Evolutionary conservation across 2,888 invertebrate species (phyloP).

Genomic region (Malacosoma neustria): DNA sequence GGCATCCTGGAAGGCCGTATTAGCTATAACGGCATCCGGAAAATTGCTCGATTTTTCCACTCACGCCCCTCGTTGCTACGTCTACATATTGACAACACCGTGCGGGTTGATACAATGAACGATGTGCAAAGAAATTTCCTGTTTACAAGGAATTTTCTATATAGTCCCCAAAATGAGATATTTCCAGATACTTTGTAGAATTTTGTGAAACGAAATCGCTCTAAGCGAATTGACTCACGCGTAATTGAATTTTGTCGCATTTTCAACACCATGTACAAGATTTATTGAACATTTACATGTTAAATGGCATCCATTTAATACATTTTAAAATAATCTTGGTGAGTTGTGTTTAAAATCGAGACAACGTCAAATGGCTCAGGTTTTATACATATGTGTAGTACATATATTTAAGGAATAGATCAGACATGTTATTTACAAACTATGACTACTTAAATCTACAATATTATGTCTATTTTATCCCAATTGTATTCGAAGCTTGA

Average conservation of each 20-base stretch:
- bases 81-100: slow-evolving; percentile 50
- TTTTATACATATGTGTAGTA: too few species aligned
- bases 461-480: too few species aligned
- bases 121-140: slow-evolving; percentile 15
- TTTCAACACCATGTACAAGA: background rate
- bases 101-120: slow-evolving; percentile 34
- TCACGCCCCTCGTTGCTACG: slow-evolving; percentile 49
- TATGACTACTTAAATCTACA: too few species aligned
- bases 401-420: too few species aligned
- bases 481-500: too few species aligned
- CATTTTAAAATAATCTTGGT: too few species aligned
- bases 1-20: slow-evolving; percentile 55
- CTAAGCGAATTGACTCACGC: background rate
- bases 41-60: slow-evolving; percentile 66
- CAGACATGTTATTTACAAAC: too few species aligned
- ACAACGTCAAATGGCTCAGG: too few species aligned
- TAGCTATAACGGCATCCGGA: slow-evolving; percentile 67
- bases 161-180: background rate
- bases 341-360: too few species aligned
- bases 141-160: slow-evolving; percentile 11
- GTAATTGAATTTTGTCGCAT: background rate
- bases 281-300: too few species aligned
- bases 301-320: too few species aligned
- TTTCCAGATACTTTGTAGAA: background rate
- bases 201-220: background rate